Evolutionary conservation across 2,113 vertebrate species (phyloP), one percentile per base, ranked within the genome.

Genomic region (Australoheros scitulus): DNA sequence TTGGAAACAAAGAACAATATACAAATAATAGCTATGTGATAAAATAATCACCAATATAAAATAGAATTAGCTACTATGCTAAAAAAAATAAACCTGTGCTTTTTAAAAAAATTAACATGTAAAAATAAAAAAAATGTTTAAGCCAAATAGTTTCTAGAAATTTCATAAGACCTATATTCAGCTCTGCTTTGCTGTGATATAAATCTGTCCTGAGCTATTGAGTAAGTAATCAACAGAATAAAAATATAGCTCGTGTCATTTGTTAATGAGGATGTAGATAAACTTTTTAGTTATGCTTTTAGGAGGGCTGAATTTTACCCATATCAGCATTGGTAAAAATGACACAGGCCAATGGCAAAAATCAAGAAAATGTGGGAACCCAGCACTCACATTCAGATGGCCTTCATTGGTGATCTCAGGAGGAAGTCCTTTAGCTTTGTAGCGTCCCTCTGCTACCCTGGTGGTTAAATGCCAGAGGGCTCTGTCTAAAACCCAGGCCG

Each of bases 401-500:
- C 56, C 76, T 38, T 93, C 91, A 1, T 52, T 81, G 72, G 90
- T 92, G 1, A 94, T 90, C 11, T 92, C 41, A 20, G 91, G 77
- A 64, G 94, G 86, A 56, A 94, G 92, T 24, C 93, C 93, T 61
- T 88, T 87, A 26, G 68, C 87, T 7, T 58, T 4, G 80, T 94
- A 94, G 70, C 82, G 88, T 11, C 94, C 93, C 0, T 91, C 87
- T 43, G 82, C 87, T 0, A 94, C 22, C 6, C 91, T 11, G 47
- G 87, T 90, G 80, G 91, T 94, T 11, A 94, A 29, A 82, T 94
- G 94, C 15, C 86, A 90, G 20, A 94, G 22, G 1, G 93, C 93
- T 85, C 94, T 65, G 76, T 94, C 94, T 24, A 94, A 76, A 1
- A 94, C 84, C 94, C 94, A 94, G 87, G 94, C 91, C 3, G 94